Evolutionary conservation across 1,140 invertebrate genomes (phyloP).

Genomic region (Nephotettix cincticeps): DNA sequence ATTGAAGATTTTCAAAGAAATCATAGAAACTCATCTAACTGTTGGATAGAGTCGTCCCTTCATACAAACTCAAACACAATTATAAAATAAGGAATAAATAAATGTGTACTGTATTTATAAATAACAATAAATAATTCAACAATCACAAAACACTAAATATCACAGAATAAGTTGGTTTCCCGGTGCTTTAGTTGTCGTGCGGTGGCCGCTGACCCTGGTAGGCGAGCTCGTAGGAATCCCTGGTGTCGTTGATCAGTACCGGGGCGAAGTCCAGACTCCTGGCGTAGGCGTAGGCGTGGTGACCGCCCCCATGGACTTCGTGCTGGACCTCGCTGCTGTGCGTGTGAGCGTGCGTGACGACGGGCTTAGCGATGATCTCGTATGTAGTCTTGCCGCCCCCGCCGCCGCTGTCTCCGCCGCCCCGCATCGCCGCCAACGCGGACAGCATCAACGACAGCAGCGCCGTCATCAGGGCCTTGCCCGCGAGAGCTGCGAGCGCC

Average conservation of each 20-base stretch:
- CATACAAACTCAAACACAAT: too few species aligned
- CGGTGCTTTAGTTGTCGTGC: too few species aligned
- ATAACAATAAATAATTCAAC: too few species aligned
- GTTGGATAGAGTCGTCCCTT: too few species aligned
- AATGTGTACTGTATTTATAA: too few species aligned
- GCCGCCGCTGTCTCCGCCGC: slow-evolving; percentile 58
- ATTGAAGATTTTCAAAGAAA: too few species aligned
- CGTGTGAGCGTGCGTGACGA: slow-evolving; percentile 68
- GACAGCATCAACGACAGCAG: slow-evolving; percentile 76
- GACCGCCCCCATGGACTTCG: not conserved
- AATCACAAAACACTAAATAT: too few species aligned
- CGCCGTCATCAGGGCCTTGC: slow-evolving; percentile 82
- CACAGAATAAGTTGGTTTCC: too few species aligned
- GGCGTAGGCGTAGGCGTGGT: slow-evolving; percentile 35
- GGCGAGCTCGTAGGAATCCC: not conserved
- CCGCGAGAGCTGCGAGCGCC: slow-evolving; percentile 72
- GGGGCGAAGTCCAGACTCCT: slow-evolving; percentile 37
- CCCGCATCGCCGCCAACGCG: slow-evolving; percentile 72
- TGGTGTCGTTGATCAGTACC: not conserved
- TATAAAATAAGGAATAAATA: too few species aligned
- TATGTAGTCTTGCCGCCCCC: slow-evolving; percentile 67
- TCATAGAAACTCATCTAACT: too few species aligned
- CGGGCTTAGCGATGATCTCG: slow-evolving; percentile 78
- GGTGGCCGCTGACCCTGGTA: not conserved
- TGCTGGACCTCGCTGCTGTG: slow-evolving; percentile 65